Evolutionary conservation across 2,888 invertebrate species (phyloP), one percentile per base, ranked within the genome.

Genomic region (Polymixis lichenea): DNA sequence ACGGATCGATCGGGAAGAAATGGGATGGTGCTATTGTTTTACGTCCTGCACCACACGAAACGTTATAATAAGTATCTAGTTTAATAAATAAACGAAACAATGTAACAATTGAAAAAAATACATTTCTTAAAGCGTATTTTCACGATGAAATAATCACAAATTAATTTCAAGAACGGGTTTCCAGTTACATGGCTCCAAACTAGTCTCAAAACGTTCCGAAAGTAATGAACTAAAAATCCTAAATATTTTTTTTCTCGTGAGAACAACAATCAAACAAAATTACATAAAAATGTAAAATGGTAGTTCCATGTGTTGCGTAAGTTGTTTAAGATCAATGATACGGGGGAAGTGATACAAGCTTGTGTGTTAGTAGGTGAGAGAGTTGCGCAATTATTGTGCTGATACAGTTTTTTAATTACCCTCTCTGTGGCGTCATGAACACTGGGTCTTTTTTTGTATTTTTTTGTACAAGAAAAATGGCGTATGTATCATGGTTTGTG

Each of bases 311-410:
- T 82, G 19, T 89, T 87, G 77, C 80, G 70, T 86, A 89, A 89
- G 61, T 22, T 66, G 8, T 38, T 32, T 78, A 83, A 85, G 87
- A 85, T 86, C 84, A 84, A 61, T 84, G 84, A 84, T 86, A 80
- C 22, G 46, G 19, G 60, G 61, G 78, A 77, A 79, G 79, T 80
- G 83, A 85, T 87, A 87, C 80, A 79, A 78, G 60, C 79, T 89
- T 89, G 88, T 91, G 83, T 93, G 93, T 92, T 88, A 93, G 90
- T 93, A 84, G 93, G 92, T 91, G 91, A 90, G 80, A 89, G 87
- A 71, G 88, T 80, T 80, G 55, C 49, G 71, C 55, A 79, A 79
- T 56, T 56, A 62, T 58, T 91, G 86, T 86, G 86, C 82, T 90
- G 88, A 73, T 76, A 73, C 53, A 70, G 55, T 66, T 77, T 56